phyloP scores from a whole-genome alignment of 2,888 invertebrate species.

The Lypha dubia region DNA sequence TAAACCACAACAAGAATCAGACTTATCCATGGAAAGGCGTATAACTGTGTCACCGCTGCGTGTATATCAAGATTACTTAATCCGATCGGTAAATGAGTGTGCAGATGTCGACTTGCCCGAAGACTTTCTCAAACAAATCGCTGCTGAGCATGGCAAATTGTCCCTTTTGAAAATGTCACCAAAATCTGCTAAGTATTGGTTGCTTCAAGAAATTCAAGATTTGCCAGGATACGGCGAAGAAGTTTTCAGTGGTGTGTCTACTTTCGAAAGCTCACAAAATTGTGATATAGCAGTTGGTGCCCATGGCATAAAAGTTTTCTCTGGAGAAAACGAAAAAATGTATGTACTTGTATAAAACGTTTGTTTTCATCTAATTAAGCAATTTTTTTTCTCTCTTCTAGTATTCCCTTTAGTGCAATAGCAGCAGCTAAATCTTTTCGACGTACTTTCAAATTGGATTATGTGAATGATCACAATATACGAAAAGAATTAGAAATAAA shows the following conservation, averaged over 20 bases:
- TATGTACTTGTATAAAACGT: no score
- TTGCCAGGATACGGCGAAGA: slow-evolving; percentile 93
- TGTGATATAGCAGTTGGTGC: slow-evolving; percentile 91
- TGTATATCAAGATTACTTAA: slow-evolving; percentile 81
- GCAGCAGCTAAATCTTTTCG: slow-evolving; percentile 90
- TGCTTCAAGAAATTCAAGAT: slow-evolving; percentile 91
- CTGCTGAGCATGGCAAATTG: slow-evolving; percentile 82
- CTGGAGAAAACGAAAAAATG: slow-evolving; percentile 86
- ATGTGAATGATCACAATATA: slow-evolving; percentile 88
- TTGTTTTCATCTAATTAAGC: no score
- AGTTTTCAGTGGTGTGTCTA: slow-evolving; percentile 88
- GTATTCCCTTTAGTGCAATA: slow-evolving; percentile 92
- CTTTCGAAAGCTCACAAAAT: slow-evolving; percentile 80
- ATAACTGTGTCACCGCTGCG: slow-evolving; percentile 78
- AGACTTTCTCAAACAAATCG: slow-evolving; percentile 81
- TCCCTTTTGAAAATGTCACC: slow-evolving; percentile 86
- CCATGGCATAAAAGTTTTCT: slow-evolving; percentile 90
- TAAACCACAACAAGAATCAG: slow-evolving; percentile 73
- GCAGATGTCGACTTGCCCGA: slow-evolving; percentile 76
- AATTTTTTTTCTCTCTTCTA: slow-evolving; percentile 80
- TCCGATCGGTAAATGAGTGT: slow-evolving; percentile 76
- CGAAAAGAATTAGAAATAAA: slow-evolving; percentile 89
- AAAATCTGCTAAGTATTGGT: slow-evolving; percentile 92
- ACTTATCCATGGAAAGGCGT: slow-evolving; percentile 75
- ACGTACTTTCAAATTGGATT: slow-evolving; percentile 89